Base-by-base conservation (phyloP, 2,888 invertebrate species). In the Troglohyphantes excavatus region DNA sequence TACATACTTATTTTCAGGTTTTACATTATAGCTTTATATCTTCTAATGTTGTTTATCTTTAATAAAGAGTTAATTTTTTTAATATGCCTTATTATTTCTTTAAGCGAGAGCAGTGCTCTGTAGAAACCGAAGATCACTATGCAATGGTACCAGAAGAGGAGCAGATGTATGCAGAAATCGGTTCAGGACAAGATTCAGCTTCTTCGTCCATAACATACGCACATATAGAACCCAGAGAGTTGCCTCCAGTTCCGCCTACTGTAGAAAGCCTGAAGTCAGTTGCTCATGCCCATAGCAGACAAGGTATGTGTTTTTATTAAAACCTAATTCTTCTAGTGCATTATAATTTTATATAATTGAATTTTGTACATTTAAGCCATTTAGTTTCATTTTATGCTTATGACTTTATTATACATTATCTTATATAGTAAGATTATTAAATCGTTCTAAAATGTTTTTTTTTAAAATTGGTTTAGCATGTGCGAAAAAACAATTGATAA, bases 121-220 rank as follows among this genome's bases (percentile, higher is more conserved):
- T 81, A 26, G 89, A 91, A 39, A 46, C 53, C 46, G 92, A 92
- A 70, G 83, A 91, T 78, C 88, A 91, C 17, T 92, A 92, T 79
- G 85, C 90, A 9, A 87, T 87, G 76, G 92, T 92, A 39, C 90
- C 90, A 13, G 91, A 91, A 84, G 91, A 91, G 65, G 91, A 91
- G 67, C 88, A 92, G 23, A 91, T 91, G 92, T 92, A 92, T 82
- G 91, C 91, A n/a, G 92, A 92, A 70, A 92, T 92, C 59, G 90
- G 91, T 2, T 90, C 91, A 46, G 91, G 90, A 11, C 91, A 91
- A 39, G 86, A 90, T 29, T 91, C 91, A 33, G 86, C 67, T 3
- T 78, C 84, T 59, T 91, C 91, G 7, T 91, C 91, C 23, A 90
- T 84, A 17, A 91, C 91, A 19, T 91, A 90, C 68, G 91, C 87